These are phyloP conservation scores for Pantherophis alleghaniensis DNA, from an alignment of 2,797 vertebrate species.

Conservation along the genomic window DNA sequence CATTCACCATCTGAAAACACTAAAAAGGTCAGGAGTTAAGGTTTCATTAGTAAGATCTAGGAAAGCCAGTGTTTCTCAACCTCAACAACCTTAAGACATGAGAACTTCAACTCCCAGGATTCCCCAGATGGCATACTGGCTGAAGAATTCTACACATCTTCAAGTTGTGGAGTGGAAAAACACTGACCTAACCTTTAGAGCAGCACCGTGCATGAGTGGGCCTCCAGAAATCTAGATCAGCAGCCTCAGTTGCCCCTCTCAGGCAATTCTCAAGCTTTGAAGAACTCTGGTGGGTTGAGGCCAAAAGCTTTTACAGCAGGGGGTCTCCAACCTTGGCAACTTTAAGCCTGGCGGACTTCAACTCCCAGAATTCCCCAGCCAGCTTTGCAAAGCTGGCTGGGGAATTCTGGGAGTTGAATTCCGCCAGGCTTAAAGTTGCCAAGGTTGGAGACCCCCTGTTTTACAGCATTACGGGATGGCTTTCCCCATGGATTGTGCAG, in stretches of 20 bases:
- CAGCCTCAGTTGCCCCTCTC: not conserved
- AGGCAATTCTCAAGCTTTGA: not conserved
- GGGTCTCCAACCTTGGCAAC: no score
- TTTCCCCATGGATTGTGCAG: not conserved
- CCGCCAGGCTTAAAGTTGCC: no score
- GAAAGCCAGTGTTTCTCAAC: not conserved
- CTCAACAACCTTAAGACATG: not conserved
- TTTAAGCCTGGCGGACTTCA: no score
- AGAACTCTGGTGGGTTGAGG: not conserved
- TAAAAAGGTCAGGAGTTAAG: not conserved
- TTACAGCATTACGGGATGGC: not conserved
- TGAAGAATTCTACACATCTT: not conserved
- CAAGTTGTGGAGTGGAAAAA: not conserved
- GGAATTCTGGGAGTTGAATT: no score
- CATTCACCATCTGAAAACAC: not conserved
- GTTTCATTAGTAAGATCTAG: not conserved
- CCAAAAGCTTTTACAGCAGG: not conserved
- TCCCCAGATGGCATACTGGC: not conserved
- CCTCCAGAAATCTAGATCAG: not conserved
- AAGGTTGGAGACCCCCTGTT: no score
- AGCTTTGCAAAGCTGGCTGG: no score
- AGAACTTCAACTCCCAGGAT: not conserved
- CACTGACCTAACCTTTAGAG: not conserved
- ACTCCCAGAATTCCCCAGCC: no score
- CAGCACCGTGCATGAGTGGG: not conserved